Conservation (phyloP, 2,797 vertebrate species). For the Micromesistius poutassou region DNA sequence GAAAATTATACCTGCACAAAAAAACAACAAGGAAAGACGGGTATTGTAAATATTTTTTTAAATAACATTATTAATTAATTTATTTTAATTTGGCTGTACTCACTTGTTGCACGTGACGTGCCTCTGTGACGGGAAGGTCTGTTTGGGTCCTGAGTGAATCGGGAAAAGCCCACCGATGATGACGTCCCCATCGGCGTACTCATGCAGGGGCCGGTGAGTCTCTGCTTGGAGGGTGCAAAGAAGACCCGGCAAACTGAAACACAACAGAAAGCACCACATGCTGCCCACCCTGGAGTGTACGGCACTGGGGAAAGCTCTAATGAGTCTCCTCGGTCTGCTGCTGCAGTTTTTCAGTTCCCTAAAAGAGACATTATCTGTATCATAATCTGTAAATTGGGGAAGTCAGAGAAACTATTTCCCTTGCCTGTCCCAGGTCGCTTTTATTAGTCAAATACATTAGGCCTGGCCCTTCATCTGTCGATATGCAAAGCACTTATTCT, state of each 20-base stretch:
- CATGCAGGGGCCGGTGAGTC: background rate
- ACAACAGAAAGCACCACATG: slow-evolving; percentile 35
- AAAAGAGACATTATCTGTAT: background rate
- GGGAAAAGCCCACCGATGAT: slow-evolving; percentile 64
- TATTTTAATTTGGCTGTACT: slow-evolving; percentile 22
- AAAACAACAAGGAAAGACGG: background rate
- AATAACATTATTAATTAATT: background rate
- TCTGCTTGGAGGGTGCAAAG: slow-evolving; percentile 4
- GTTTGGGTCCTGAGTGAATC: slow-evolving; percentile 30
- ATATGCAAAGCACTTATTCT: background rate
- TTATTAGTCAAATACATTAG: background rate
- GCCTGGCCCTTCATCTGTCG: background rate
- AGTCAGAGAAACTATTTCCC: slow-evolving; percentile 38
- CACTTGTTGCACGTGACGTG: slow-evolving; percentile 30
- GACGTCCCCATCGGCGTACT: slow-evolving; percentile 47
- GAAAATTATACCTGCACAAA: slow-evolving; percentile 21
- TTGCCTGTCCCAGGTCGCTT: background rate
- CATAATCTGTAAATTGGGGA: background rate
- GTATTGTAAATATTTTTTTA: background rate
- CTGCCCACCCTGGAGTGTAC: slow-evolving; percentile 1
- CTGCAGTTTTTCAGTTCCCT: background rate
- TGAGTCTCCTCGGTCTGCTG: background rate
- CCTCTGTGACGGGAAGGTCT: background rate
- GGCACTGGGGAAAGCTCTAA: background rate
- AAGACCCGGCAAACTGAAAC: slow-evolving; percentile 9